A percentile compares a stretch with the other conserved stretches of the same genome.
Conservation (phyloP, 2,113 vertebrate genomes). For the Xenopus borealis region DNA sequence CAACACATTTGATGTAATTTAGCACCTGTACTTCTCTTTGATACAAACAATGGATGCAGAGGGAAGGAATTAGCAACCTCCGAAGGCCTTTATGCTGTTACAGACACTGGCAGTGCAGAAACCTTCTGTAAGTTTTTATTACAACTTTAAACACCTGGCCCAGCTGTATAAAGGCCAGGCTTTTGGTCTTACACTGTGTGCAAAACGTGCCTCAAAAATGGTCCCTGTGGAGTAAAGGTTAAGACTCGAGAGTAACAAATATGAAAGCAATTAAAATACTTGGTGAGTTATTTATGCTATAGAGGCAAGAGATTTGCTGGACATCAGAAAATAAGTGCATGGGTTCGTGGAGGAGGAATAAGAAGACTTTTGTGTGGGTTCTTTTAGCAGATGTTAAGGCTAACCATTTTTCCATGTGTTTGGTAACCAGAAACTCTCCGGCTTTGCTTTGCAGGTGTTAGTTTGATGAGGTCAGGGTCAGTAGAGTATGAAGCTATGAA, state of each 20-base stretch:
- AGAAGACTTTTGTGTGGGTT: slow-evolving; percentile 47
- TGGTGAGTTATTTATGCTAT: slow-evolving; percentile 72
- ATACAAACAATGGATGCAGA: neutral
- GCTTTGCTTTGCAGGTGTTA: slow-evolving; percentile 68
- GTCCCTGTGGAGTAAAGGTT: slow-evolving; percentile 42
- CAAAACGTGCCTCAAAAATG: slow-evolving; percentile 14
- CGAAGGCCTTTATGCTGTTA: too few species aligned
- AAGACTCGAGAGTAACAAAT: slow-evolving; percentile 67
- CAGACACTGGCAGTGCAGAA: neutral
- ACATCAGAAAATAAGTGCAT: slow-evolving; percentile 61
- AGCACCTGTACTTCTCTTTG: too few species aligned
- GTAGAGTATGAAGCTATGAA: slow-evolving; percentile 11
- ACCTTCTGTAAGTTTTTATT: slow-evolving; percentile 4
- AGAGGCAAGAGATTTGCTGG: slow-evolving; percentile 66
- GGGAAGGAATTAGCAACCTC: neutral
- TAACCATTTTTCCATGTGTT: slow-evolving; percentile 71
- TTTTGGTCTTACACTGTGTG: neutral
- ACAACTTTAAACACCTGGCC: slow-evolving; percentile 5
- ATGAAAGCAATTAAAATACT: slow-evolving; percentile 81
- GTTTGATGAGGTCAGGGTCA: slow-evolving; percentile 49
- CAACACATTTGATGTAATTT: too few species aligned
- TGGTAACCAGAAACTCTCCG: slow-evolving; percentile 61
- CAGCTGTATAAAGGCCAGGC: slow-evolving; percentile 13
- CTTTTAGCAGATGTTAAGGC: slow-evolving; percentile 60
- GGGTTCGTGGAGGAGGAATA: slow-evolving; percentile 49